Evolutionary conservation across 2,888 invertebrate genomes (phyloP).

Genomic region (Pilophorus perplexus): DNA sequence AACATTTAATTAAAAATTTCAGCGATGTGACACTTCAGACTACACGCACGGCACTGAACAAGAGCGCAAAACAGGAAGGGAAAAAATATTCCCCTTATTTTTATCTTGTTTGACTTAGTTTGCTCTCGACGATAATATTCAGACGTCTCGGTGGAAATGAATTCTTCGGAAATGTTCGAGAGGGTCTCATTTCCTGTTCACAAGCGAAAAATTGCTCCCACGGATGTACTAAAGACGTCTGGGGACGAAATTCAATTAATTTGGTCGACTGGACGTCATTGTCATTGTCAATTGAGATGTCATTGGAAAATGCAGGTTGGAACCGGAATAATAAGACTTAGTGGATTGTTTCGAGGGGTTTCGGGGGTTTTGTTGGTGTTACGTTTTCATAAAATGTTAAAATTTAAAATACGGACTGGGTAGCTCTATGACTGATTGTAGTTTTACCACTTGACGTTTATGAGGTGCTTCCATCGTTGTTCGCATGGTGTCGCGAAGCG

Average conservation of each 20-base stretch:
- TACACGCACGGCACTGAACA: background rate
- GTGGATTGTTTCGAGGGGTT: no score
- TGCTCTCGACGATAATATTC: conserved; percentile 11
- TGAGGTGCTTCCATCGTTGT: no score
- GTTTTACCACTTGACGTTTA: no score
- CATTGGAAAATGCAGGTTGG: no score
- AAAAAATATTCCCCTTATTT: conserved; percentile 2
- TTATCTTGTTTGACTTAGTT: conserved; percentile 2
- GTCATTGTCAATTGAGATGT: background rate
- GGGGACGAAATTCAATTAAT: background rate
- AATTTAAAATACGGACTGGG: no score
- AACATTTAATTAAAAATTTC: background rate
- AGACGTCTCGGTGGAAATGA: conserved; percentile 1
- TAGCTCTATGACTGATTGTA: no score
- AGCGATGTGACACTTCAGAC: background rate
- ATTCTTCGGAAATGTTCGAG: no score
- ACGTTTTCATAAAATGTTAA: no score
- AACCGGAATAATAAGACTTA: no score
- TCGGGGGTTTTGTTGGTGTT: no score
- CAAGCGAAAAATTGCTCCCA: background rate
- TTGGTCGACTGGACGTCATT: background rate
- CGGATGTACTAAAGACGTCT: background rate
- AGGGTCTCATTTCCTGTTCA: no score
- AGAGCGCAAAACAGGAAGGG: background rate
- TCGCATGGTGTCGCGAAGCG: no score